These are phyloP conservation scores for Pygoscelis antarcticus DNA, from an alignment of 2,113 vertebrate species.

Conservation along the genomic window DNA sequence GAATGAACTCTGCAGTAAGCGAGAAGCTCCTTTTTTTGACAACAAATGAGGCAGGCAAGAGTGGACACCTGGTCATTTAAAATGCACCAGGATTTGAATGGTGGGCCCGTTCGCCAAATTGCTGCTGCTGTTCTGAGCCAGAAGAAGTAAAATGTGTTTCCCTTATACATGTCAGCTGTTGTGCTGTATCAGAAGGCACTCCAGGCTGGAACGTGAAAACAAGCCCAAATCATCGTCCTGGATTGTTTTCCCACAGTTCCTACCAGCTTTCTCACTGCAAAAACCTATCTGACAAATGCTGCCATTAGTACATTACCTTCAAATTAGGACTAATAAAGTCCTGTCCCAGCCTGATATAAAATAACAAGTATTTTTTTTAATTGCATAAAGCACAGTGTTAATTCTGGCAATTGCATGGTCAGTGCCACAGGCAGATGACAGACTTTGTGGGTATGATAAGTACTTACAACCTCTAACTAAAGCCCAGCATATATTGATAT, in stretches of 20 bases:
- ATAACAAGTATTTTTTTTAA: not conserved
- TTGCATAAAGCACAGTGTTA: not conserved
- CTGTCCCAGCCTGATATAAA: not conserved
- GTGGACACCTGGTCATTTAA: constrained; percentile 74
- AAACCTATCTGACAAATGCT: constrained; percentile 17
- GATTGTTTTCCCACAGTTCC: not conserved
- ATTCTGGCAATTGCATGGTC: not conserved
- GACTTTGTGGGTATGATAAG: not conserved
- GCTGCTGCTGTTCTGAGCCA: constrained; percentile 47
- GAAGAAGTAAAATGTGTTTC: constrained; percentile 66
- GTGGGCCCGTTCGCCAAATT: constrained; percentile 56
- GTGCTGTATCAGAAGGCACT: constrained; percentile 20
- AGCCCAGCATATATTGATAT: not conserved
- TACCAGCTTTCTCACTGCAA: constrained; percentile 19
- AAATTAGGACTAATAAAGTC: constrained; percentile 20
- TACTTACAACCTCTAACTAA: not conserved
- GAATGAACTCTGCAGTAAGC: not conserved
- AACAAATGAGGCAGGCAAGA: constrained; percentile 31
- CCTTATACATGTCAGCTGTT: constrained; percentile 52
- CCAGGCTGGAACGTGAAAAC: not conserved
- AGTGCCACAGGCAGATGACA: not conserved
- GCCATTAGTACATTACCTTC: not conserved
- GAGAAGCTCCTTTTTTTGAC: constrained; percentile 42
- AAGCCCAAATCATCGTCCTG: not conserved
- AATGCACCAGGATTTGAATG: constrained; percentile 65